Evolutionary conservation across 1,140 invertebrate species (phyloP).

Genomic region (Anastatus disparis): DNA sequence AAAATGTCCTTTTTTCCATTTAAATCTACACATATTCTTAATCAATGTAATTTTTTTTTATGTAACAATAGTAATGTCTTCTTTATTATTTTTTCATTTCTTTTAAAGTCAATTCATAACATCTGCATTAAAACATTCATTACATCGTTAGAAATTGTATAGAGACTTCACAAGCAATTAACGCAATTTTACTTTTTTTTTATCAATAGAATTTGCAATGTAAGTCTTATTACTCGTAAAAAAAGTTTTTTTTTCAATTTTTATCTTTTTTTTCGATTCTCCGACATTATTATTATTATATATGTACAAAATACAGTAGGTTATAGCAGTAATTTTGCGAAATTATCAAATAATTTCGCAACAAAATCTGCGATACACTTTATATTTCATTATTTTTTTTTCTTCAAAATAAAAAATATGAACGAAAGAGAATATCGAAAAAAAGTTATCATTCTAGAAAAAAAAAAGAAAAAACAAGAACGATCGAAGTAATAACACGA

Average conservation of each 20-base stretch:
- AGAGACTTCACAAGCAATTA: slow-evolving; percentile 34
- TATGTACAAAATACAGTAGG: slow-evolving; percentile 30
- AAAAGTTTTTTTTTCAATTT: slow-evolving; percentile 24
- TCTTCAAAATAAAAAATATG: slow-evolving; percentile 17
- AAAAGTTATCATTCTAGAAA: slow-evolving; percentile 23
- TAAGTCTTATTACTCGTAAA: slow-evolving; percentile 27
- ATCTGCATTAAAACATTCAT: slow-evolving; percentile 38
- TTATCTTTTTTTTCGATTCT: slow-evolving; percentile 24
- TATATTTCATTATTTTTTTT: neutral
- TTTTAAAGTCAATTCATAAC: slow-evolving; percentile 38
- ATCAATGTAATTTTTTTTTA: slow-evolving; percentile 40
- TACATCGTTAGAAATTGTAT: slow-evolving; percentile 34
- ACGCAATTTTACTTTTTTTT: slow-evolving; percentile 24
- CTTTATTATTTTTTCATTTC: too few relatives aligned
- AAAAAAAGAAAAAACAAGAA: too few relatives aligned
- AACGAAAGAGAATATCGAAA: slow-evolving; percentile 27
- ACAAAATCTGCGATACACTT: neutral
- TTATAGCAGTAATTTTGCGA: neutral
- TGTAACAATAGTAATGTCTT: slow-evolving; percentile 38
- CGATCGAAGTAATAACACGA: too few relatives aligned
- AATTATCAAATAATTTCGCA: neutral
- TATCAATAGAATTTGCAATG: slow-evolving; percentile 26
- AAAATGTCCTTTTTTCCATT: slow-evolving; percentile 33
- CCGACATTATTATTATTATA: slow-evolving; percentile 31
- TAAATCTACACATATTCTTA: slow-evolving; percentile 27